Base-by-base conservation (phyloP, 2,113 vertebrate genomes). In the Gymnarchus niloticus region DNA sequence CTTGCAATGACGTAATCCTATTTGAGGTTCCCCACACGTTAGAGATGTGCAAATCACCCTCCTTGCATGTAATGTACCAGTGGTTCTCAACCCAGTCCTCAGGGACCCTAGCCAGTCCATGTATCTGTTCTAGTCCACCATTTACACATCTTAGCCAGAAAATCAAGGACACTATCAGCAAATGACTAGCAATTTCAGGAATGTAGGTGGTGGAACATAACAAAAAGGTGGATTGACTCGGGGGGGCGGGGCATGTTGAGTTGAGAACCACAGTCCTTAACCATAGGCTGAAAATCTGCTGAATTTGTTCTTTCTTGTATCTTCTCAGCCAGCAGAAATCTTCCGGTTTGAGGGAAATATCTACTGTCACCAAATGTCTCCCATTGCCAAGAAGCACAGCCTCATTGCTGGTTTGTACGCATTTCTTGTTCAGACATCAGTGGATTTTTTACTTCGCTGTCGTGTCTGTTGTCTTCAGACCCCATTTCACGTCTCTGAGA, bases 351-450 rank as follows among this genome's bases (percentile, higher is more conserved):
- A 99, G 65, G 96, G 91, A 83, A 97, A 95, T 46, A 93, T 99
- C 87, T 99, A 99, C 89, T 96, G 96, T 89, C 98, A 99, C 91
- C 97, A 99, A 87, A 96, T 98, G 94, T 99, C 97, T 89, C 96
- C 97, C 85, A 87, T 97, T 52, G 96, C 97, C 89, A 96, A 94
- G 88, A 97, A 96, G 80, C 98, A 99, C 92, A 97, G 95, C 91
- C 95, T 99, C 87, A 93, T 99, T 91, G 98, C 98, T 96, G 97
- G 97, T 99, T 90, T 83, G 94, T 89, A 83, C 3, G 85, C 3
- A 56, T 6, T 78, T 82, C 19, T 86, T 37, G 52, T 10, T 83
- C 3, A 33, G 25, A 28, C 80, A 19, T 9, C 14, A 52, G n/a
- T 81, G 49, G n/a, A 3, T 54, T 82, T 82, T 52, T 51, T 12